These are phyloP conservation scores for Pterois miles DNA, from an alignment of 2,797 vertebrate species.

Conservation along the genomic window DNA sequence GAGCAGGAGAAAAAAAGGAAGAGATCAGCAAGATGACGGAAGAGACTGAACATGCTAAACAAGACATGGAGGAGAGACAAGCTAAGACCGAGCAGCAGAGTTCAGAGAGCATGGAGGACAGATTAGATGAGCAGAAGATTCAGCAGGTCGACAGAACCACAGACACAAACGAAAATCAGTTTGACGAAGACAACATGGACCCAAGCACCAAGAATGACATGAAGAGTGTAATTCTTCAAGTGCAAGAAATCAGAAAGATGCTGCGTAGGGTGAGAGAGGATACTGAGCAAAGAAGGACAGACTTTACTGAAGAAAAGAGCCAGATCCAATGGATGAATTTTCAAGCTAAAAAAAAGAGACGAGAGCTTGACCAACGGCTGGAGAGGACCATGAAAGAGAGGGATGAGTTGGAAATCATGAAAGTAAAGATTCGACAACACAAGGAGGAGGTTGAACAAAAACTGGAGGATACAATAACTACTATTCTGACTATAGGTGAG, in stretches of 20 bases:
- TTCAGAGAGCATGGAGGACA: constrained; percentile 20
- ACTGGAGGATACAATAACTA: constrained; percentile 12
- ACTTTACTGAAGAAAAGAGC: constrained; percentile 38
- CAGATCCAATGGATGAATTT: constrained; percentile 64
- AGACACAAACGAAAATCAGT: not conserved
- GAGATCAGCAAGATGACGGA: constrained; percentile 43
- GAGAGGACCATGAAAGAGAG: constrained; percentile 66
- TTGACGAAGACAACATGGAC: not conserved
- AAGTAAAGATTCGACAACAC: constrained; percentile 57
- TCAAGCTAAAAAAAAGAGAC: constrained; percentile 50
- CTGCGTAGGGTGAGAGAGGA: constrained; percentile 47
- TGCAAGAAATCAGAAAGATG: constrained; percentile 57
- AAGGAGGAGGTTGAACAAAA: constrained; percentile 51
- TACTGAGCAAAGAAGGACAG: constrained; percentile 31
- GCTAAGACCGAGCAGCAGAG: constrained; percentile 32
- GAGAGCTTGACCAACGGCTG: constrained; percentile 52
- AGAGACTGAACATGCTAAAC: constrained; percentile 41
- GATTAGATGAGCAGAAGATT: no score
- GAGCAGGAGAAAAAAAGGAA: constrained; percentile 53
- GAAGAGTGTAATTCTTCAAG: constrained; percentile 51
- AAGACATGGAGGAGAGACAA: constrained; percentile 28
- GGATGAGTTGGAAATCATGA: constrained; percentile 70
- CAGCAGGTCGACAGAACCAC: not conserved
- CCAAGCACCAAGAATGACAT: constrained; percentile 6
- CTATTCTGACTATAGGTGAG: constrained; percentile 14